These are phyloP conservation scores for Platypus cylindrus DNA, from an alignment of 2,888 invertebrate genomes.

Conservation along the genomic window DNA sequence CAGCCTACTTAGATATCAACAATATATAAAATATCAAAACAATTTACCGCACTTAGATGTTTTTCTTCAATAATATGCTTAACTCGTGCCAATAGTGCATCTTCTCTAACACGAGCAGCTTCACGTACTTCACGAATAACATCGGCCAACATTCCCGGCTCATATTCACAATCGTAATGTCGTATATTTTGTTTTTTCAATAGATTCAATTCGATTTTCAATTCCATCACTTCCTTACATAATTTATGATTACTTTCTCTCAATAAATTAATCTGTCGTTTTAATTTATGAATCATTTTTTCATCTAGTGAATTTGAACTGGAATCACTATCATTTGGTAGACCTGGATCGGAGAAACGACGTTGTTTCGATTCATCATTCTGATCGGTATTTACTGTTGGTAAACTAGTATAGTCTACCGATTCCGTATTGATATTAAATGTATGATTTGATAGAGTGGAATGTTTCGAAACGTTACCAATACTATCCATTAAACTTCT, in stretches of 20 bases:
- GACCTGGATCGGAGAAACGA: slow-evolving; percentile 56
- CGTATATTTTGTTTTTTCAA: slow-evolving; percentile 29
- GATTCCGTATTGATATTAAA: slow-evolving; percentile 19
- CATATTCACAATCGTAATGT: slow-evolving; percentile 39
- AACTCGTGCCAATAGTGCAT: slow-evolving; percentile 51
- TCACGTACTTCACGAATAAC: slow-evolving; percentile 61
- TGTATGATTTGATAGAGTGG: slow-evolving; percentile 15
- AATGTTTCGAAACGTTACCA: slow-evolving; percentile 20
- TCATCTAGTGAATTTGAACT: slow-evolving; percentile 45
- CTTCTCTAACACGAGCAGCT: slow-evolving; percentile 57
- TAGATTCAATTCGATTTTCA: slow-evolving; percentile 47
- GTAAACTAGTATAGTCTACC: slow-evolving; percentile 51
- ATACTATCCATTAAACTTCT: slow-evolving; percentile 20
- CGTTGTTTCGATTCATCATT: slow-evolving; percentile 38
- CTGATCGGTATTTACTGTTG: slow-evolving; percentile 52
- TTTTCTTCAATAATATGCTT: slow-evolving; percentile 48
- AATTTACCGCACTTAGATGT: slow-evolving; percentile 34
- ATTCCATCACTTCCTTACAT: slow-evolving; percentile 60
- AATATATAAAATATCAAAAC: not conserved
- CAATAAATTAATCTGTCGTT: slow-evolving; percentile 59
- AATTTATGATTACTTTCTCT: slow-evolving; percentile 62
- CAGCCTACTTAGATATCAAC: not conserved
- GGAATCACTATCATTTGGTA: slow-evolving; percentile 36
- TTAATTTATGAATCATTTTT: slow-evolving; percentile 47
- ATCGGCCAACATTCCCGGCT: slow-evolving; percentile 61